Evolutionary conservation across 1,140 invertebrate species (phyloP).

Genomic region (Leptestheria dahalacensis): DNA sequence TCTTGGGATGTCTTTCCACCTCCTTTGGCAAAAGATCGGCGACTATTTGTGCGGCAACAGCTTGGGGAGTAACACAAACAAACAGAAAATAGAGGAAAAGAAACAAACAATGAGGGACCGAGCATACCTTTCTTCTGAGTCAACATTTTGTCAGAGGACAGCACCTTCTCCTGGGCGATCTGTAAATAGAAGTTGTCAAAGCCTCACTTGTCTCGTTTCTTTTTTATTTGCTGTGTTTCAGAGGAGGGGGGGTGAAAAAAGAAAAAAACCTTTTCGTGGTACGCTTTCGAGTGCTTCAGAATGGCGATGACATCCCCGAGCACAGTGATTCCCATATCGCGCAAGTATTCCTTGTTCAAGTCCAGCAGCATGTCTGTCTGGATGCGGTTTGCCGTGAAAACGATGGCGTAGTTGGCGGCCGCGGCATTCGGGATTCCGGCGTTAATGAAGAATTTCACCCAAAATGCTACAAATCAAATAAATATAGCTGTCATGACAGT

Average conservation of each 20-base stretch:
- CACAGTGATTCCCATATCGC: constrained; percentile 63
- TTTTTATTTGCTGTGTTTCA: background rate
- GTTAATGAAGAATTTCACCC: constrained; percentile 62
- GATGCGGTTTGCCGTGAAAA: constrained; percentile 68
- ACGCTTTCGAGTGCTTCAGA: constrained; percentile 58
- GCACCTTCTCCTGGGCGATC: background rate
- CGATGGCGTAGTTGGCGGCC: constrained; percentile 59
- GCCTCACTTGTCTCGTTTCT: background rate
- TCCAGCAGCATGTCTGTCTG: constrained; percentile 63
- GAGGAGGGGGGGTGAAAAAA: background rate
- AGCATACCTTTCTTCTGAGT: constrained; percentile 4
- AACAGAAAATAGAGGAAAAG: background rate
- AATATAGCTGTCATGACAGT: no score
- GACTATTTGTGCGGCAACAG: background rate
- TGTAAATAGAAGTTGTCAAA: background rate
- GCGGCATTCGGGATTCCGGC: constrained; percentile 56
- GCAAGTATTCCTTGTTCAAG: constrained; percentile 62
- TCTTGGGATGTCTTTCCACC: no score
- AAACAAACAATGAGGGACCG: background rate
- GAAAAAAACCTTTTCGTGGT: constrained; percentile 40
- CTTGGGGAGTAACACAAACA: no score
- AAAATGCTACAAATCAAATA: constrained; percentile 23
- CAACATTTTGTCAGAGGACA: constrained; percentile 6
- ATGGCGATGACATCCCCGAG: constrained; percentile 76
- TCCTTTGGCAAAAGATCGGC: background rate